Evolutionary conservation across 2,888 invertebrate species (phyloP).

Genomic region (Venusia cambrica): DNA sequence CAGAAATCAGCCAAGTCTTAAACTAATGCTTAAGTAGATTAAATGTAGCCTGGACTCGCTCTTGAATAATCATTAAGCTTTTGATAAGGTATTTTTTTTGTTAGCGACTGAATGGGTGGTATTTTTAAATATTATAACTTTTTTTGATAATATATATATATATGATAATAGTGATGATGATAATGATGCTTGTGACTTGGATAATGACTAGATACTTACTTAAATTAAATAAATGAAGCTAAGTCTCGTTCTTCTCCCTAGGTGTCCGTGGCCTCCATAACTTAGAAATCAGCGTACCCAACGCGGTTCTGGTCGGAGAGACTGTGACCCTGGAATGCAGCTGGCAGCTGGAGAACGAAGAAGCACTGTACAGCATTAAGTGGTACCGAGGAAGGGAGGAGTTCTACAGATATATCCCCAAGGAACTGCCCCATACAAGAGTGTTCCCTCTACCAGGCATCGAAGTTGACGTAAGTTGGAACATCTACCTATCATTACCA

Average conservation of each 20-base stretch:
- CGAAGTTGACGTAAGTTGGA: constrained; percentile 86
- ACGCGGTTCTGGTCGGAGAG: constrained; percentile 85
- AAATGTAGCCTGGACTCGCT: no score
- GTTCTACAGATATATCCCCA: constrained; percentile 90
- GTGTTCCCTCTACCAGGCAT: constrained; percentile 86
- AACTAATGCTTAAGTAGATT: no score
- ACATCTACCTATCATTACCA: no score
- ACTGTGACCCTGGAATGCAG: constrained; percentile 88
- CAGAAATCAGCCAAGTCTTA: no score
- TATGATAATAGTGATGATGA: no score
- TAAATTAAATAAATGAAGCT: constrained; percentile 1
- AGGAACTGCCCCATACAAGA: constrained; percentile 87
- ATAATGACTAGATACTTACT: constrained; percentile 9
- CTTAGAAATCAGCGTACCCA: constrained; percentile 86
- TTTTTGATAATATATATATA: no score
- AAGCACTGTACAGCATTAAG: constrained; percentile 88
- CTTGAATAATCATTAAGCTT: no score
- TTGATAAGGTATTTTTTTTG: no score
- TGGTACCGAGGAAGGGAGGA: constrained; percentile 90
- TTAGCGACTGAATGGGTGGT: no score
- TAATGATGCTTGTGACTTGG: no score
- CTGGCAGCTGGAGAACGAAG: constrained; percentile 86
- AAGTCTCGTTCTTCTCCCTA: constrained; percentile 40
- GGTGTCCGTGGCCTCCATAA: constrained; percentile 83
- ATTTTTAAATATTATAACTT: no score